Conservation (phyloP, 1,140 invertebrate species). For the Caerostris extrusa region DNA sequence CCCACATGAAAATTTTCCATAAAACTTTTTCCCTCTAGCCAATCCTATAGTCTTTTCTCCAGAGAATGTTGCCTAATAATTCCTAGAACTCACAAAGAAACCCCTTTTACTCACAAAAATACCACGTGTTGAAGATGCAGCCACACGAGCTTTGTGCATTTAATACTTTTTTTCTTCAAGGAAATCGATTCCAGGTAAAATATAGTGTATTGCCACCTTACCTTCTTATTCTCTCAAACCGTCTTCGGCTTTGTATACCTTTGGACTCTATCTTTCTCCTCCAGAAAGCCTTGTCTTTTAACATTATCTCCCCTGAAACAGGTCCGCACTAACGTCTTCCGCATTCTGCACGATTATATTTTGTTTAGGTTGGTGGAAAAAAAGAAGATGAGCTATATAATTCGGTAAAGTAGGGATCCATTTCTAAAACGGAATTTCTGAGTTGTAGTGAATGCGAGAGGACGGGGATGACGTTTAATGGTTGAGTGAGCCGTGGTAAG, state of each 20-base stretch:
- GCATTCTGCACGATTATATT: too few species aligned
- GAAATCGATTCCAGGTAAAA: slow-evolving; percentile 31
- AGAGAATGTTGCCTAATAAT: background rate
- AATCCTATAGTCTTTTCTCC: background rate
- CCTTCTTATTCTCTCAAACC: slow-evolving; percentile 1
- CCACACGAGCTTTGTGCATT: background rate
- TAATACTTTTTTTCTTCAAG: background rate
- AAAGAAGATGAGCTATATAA: too few species aligned
- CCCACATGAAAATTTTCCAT: background rate
- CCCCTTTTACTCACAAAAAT: background rate
- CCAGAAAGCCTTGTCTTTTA: slow-evolving; percentile 9
- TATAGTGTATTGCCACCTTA: background rate
- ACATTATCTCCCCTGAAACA: slow-evolving; percentile 16
- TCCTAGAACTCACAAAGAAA: slow-evolving; percentile 1
- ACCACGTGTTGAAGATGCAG: background rate
- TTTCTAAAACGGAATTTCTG: too few species aligned
- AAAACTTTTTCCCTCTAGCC: background rate
- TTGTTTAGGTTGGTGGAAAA: too few species aligned
- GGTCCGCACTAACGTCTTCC: background rate
- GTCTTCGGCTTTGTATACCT: background rate
- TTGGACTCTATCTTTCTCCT: slow-evolving; percentile 9
- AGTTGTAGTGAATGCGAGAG: too few species aligned
- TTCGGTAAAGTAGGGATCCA: too few species aligned
- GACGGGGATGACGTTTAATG: too few species aligned
- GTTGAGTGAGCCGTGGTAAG: too few species aligned